Evolutionary conservation across 2,797 vertebrate species (phyloP), one percentile per base, ranked within the genome.

Genomic region (Trachurus trachurus): DNA sequence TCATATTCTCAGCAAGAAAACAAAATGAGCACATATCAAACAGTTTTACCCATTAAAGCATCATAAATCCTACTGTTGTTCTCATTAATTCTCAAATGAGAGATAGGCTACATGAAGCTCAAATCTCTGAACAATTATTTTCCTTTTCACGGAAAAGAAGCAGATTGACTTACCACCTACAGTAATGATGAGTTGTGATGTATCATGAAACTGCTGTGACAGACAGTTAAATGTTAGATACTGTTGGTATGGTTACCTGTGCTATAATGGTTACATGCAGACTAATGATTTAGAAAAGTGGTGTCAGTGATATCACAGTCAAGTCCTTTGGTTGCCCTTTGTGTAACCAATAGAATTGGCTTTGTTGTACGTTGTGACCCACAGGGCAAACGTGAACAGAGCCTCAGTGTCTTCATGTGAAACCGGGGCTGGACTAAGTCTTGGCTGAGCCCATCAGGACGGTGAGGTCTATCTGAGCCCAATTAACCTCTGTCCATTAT

Each of bases 401-500:
- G 78, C 73, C 10, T 52, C 44, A 39, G 60, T 76, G 74, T 50
- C 57, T 58, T 74, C 58, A 73, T 67, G 78, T 68, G 72, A 81
- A 83, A 80, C 45, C 11, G 47, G 78, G 76, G 69, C 74, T 70
- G 66, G 54, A 52, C 59, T 62, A 60, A 64, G 59, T 57, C 40
- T 79, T 54, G 71, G 59, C 69, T 66, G 59, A 84, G 80, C 31
- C 83, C 69, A 15, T 13, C 1, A 64, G 81, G 83, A 87, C 63
- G 12, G 13, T 0, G 12, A 71, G 80, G 72, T 58, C 60, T 54
- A 68, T 82, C 85, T 79, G 81, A 83, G 83, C 78, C 86, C 82
- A 86, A 87, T 90, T 87, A 90, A 85, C 88, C 85, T 88, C 82
- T 83, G 83, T 86, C 84, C 72, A 26, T 31, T 31, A 65, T 85